These are phyloP conservation scores for Phycodurus eques DNA, from an alignment of 2,113 vertebrate genomes.

Conservation along the genomic window DNA sequence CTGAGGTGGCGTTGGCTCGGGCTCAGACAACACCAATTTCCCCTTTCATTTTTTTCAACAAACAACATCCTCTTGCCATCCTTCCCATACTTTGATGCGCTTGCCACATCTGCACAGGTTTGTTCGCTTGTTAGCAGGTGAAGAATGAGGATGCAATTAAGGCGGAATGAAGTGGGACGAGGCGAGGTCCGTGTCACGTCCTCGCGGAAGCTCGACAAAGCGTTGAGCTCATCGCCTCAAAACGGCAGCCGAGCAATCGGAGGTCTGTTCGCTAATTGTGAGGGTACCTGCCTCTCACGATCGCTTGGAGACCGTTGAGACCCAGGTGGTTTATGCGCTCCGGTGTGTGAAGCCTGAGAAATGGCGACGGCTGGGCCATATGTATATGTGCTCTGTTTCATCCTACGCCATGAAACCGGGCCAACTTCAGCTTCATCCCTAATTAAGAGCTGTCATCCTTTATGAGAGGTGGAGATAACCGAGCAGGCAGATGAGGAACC, in stretches of 20 bases:
- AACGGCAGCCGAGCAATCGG: neutral
- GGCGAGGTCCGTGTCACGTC: slow-evolving; percentile 31
- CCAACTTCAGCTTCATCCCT: slow-evolving; percentile 39
- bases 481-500: slow-evolving; percentile 25
- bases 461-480: slow-evolving; percentile 23
- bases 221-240: slow-evolving; percentile 4
- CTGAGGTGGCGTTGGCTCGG: slow-evolving; percentile 74
- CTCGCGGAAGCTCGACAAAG: slow-evolving; percentile 28
- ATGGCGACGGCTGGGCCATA: slow-evolving; percentile 21
- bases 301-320: slow-evolving; percentile 3
- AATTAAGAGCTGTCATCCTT: slow-evolving; percentile 22
- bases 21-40: slow-evolving; percentile 72
- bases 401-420: slow-evolving; percentile 43
- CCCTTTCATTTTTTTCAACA: slow-evolving; percentile 74
- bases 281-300: slow-evolving; percentile 27
- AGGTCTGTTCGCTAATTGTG: slow-evolving; percentile 20
- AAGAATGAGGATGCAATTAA: slow-evolving; percentile 67
- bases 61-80: slow-evolving; percentile 67
- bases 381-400: slow-evolving; percentile 52
- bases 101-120: slow-evolving; percentile 75
- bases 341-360: slow-evolving; percentile 28
- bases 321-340: slow-evolving; percentile 30
- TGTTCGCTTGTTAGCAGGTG: slow-evolving; percentile 72
- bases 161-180: slow-evolving; percentile 52
- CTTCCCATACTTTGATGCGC: slow-evolving; percentile 70